Conservation (phyloP, 1,140 invertebrate genomes). For the Oscheius sp. region DNA sequence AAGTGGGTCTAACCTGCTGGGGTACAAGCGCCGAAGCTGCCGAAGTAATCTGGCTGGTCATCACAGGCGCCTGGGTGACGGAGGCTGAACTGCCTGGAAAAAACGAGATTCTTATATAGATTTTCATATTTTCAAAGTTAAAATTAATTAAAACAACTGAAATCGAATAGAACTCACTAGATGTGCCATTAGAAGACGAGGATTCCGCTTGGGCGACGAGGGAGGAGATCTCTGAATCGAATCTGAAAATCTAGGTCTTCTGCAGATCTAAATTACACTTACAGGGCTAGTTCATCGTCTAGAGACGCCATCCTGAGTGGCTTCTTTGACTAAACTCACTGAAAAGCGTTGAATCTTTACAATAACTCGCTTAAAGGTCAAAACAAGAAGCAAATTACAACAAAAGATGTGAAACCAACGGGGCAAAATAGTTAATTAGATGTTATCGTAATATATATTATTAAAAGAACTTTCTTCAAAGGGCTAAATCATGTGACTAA, state of each 20-base stretch:
- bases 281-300: conserved; percentile 50
- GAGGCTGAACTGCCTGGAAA: no score
- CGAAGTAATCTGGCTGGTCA: neutral
- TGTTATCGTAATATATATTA: no score
- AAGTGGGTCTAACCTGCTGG: neutral
- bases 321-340: no score
- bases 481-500: no score
- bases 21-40: neutral
- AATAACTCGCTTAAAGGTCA: no score
- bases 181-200: neutral
- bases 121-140: neutral
- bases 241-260: conserved; percentile 20
- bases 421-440: no score
- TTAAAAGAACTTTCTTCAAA: no score
- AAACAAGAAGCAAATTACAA: no score
- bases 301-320: conserved; percentile 42
- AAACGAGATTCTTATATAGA: neutral
- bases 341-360: no score
- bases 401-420: no score
- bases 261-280: conserved; percentile 38
- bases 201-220: conserved; percentile 35
- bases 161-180: neutral
- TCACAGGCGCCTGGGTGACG: neutral
- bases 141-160: neutral
- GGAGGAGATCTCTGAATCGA: conserved; percentile 26